These are phyloP conservation scores for Tapirus indicus DNA, from an alignment of 2,797 vertebrate species.

Conservation along the genomic window DNA sequence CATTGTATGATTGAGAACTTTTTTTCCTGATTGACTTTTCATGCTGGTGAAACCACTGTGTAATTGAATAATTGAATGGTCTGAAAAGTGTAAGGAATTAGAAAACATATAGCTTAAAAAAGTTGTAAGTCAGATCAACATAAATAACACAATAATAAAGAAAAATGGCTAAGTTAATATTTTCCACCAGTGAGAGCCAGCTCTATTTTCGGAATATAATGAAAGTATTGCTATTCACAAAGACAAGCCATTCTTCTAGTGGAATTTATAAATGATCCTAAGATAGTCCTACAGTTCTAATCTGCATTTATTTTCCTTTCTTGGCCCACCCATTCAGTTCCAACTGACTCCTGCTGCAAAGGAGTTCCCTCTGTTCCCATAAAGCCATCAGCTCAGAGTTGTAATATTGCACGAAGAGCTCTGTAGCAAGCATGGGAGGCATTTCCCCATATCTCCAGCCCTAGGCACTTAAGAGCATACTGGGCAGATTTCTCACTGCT, in stretches of 20 bases:
- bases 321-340: background rate
- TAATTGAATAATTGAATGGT: background rate
- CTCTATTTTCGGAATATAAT: background rate
- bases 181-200: background rate
- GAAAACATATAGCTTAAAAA: background rate
- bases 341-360: background rate
- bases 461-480: background rate
- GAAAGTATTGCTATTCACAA: background rate
- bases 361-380: background rate
- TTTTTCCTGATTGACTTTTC: background rate
- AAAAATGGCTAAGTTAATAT: background rate
- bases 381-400: background rate
- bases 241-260: background rate
- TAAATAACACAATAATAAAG: background rate
- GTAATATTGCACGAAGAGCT: background rate
- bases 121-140: background rate
- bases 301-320: background rate
- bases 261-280: background rate
- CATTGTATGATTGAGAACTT: background rate
- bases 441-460: too few species aligned
- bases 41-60: background rate
- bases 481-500: background rate
- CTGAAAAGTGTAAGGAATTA: conserved; percentile 4
- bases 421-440: too few species aligned
- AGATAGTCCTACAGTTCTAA: background rate